Conservation (phyloP, 2,797 vertebrate genomes). For the Esox masquinongy region DNA sequence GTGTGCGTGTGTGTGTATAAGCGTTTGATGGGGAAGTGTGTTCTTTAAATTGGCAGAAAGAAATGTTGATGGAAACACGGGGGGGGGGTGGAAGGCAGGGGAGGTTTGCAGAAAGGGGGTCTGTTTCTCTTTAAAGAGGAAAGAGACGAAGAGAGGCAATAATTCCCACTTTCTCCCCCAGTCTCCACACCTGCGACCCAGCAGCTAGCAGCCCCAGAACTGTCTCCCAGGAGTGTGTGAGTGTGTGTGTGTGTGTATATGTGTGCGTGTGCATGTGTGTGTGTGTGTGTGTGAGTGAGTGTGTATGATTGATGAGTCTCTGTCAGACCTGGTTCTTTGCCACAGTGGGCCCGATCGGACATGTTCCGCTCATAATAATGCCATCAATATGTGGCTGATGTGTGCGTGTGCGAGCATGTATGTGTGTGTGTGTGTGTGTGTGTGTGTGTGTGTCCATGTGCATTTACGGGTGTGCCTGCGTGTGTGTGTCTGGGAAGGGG, state of each 20-base stretch:
- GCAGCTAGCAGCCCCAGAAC: constrained; percentile 49
- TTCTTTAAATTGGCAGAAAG: constrained; percentile 68
- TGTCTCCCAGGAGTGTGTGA: constrained; percentile 34
- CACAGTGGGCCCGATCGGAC: constrained; percentile 64
- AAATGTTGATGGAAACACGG: constrained; percentile 64
- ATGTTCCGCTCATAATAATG: constrained; percentile 74
- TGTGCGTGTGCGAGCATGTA: not conserved
- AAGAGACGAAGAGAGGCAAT: constrained; percentile 48
- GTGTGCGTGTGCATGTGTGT: constrained; percentile 5
- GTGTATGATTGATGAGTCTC: constrained; percentile 11
- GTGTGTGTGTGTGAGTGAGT: constrained; percentile 14
- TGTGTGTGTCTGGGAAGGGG: constrained; percentile 14
- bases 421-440: constrained; percentile 21
- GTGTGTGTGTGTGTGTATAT: constrained; percentile 19
- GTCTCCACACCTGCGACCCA: constrained; percentile 73
- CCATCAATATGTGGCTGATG: constrained; percentile 69
- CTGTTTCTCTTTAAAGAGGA: constrained; percentile 55
- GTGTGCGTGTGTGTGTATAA: constrained; percentile 37
- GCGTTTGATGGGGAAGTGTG: constrained; percentile 47
- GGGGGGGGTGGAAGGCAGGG: not conserved
- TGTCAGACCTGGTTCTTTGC: constrained; percentile 62
- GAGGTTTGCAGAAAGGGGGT: constrained; percentile 1
- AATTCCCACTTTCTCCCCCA: constrained; percentile 62
- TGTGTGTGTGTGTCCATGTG: constrained; percentile 13
- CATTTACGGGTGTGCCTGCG: not conserved